phyloP scores from a whole-genome alignment of 2,113 vertebrate species.

The Tretioscincus oriximinensis region DNA sequence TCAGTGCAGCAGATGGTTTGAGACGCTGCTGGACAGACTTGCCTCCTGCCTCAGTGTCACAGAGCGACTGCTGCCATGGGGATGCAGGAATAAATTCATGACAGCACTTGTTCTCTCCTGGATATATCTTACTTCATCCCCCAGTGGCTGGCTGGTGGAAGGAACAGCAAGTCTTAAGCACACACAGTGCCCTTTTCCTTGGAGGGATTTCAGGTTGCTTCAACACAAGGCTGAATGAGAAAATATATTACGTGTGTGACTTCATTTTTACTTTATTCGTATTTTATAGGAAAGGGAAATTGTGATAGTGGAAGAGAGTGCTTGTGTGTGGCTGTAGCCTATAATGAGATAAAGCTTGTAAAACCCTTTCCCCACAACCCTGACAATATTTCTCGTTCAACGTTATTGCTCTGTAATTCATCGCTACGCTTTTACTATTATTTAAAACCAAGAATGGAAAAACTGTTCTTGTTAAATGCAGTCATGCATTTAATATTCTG shows the following conservation, averaged over 20 bases:
- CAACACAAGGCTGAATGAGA: background rate
- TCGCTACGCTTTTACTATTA: background rate
- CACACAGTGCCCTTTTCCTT: background rate
- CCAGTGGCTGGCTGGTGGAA: slow-evolving; percentile 15
- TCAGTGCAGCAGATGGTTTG: slow-evolving; percentile 51
- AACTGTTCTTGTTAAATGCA: background rate
- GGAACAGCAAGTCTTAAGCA: slow-evolving; percentile 33
- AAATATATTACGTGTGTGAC: background rate
- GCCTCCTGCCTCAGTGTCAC: slow-evolving; percentile 41
- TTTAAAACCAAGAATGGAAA: background rate
- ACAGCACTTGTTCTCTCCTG: slow-evolving; percentile 16
- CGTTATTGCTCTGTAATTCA: background rate
- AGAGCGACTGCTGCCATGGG: slow-evolving; percentile 5
- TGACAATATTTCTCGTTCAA: background rate
- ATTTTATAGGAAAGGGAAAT: background rate
- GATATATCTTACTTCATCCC: slow-evolving; percentile 22
- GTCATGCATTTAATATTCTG: background rate
- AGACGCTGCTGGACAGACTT: slow-evolving; percentile 57
- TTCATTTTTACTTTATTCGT: background rate
- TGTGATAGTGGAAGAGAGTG: too few relatives aligned
- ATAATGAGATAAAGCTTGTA: background rate
- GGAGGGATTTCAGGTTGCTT: slow-evolving; percentile 8
- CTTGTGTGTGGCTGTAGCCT: background rate
- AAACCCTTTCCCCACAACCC: background rate
- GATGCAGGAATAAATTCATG: slow-evolving; percentile 39